Percentiles rank a stretch among this genome's conserved stretches.
Conservation (phyloP, 2,888 invertebrate species). For the Salticus scenicus region DNA sequence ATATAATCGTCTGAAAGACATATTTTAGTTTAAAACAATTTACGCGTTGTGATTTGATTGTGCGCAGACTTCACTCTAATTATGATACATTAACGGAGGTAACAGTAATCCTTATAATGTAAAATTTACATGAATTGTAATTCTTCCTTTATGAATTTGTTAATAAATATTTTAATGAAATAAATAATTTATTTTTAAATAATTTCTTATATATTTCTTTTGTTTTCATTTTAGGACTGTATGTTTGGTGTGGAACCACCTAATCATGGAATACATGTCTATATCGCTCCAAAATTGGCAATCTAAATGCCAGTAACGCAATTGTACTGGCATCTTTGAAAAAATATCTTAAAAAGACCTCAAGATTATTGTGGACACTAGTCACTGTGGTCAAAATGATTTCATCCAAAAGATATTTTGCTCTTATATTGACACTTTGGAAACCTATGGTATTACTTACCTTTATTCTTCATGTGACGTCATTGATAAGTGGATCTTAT, state of each 20-base stretch:
- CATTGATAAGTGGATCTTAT: constrained; percentile 32
- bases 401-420: neutral
- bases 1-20: too few species aligned
- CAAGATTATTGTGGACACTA: neutral
- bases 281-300: neutral
- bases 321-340: neutral
- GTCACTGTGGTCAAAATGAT: neutral
- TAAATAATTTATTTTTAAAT: too few species aligned
- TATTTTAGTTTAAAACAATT: too few species aligned
- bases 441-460: neutral
- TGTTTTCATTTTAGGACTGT: neutral
- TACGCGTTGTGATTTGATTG: too few species aligned
- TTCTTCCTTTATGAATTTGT: too few species aligned
- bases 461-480: constrained; percentile 33
- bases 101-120: too few species aligned
- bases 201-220: neutral
- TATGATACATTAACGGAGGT: too few species aligned
- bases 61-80: too few species aligned
- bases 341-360: neutral
- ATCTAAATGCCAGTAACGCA: neutral
- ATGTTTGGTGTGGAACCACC: neutral
- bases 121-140: too few species aligned
- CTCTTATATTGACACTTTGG: neutral
- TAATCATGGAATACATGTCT: neutral
- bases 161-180: too few species aligned